A percentile compares a stretch with the other conserved stretches of the same genome.
Evolutionary conservation across 2,113 vertebrate genomes (phyloP).

Genomic region (Alces alces): DNA sequence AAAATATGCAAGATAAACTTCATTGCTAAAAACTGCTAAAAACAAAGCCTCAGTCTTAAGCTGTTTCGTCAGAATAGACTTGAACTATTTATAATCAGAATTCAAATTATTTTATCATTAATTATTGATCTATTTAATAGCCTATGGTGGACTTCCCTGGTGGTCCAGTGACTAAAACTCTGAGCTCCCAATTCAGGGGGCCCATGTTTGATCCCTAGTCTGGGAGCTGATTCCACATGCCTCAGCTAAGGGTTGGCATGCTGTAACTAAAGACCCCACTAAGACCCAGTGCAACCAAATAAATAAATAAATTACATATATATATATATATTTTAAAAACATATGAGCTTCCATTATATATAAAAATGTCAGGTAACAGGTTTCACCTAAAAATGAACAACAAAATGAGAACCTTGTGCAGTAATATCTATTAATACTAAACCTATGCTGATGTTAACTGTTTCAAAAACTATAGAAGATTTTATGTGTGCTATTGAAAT

Average conservation of each 20-base stretch:
- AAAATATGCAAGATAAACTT: conserved; percentile 33
- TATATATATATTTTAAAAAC: neutral
- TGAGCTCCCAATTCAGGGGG: neutral
- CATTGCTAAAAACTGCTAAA: conserved; percentile 3
- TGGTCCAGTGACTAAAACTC: neutral
- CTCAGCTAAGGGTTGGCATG: neutral
- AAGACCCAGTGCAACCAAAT: neutral
- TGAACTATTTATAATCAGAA: conserved; percentile 6
- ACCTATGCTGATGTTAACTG: neutral
- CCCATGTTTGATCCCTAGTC: neutral
- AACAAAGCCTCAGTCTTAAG: neutral
- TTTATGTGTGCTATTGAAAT: neutral
- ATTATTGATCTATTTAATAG: neutral
- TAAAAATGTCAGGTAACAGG: neutral
- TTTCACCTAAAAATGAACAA: neutral
- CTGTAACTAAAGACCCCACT: neutral
- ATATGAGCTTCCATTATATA: neutral
- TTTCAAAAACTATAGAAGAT: neutral
- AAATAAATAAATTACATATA: neutral
- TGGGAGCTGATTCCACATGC: neutral
- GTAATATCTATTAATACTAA: neutral
- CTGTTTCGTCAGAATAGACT: neutral
- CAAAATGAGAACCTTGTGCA: neutral
- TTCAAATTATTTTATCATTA: neutral
- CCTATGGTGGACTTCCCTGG: neutral